Conservation (phyloP, 2,888 invertebrate genomes). For the Nebria salina region DNA sequence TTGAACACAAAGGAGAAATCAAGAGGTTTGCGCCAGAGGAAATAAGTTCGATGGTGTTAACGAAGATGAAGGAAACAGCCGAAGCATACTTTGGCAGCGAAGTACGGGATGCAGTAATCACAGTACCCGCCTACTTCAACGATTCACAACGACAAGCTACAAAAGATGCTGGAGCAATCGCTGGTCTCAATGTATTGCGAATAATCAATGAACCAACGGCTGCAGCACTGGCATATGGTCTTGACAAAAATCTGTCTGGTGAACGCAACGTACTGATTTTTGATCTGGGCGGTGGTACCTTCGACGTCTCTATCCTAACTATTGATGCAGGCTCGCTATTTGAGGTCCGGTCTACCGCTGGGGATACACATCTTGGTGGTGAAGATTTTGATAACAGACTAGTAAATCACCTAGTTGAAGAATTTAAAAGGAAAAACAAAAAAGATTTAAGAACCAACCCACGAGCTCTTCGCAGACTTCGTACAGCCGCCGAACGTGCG, state of each 20-base stretch:
- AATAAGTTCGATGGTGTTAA: constrained; percentile 74
- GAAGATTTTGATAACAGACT: constrained; percentile 69
- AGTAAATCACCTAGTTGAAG: constrained; percentile 74
- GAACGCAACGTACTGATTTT: constrained; percentile 65
- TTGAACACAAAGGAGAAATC: constrained; percentile 71
- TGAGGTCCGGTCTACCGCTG: constrained; percentile 67
- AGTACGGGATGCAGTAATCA: constrained; percentile 79
- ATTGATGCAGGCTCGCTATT: constrained; percentile 70
- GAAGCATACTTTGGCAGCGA: constrained; percentile 73
- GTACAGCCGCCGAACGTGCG: constrained; percentile 81
- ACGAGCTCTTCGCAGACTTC: constrained; percentile 73
- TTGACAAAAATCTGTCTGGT: constrained; percentile 60
- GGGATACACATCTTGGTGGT: constrained; percentile 65
- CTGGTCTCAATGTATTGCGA: constrained; percentile 72
- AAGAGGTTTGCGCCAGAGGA: constrained; percentile 77
- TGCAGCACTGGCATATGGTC: constrained; percentile 69
- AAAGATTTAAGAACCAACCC: constrained; percentile 75
- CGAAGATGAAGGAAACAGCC: constrained; percentile 72
- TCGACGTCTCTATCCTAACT: constrained; percentile 74
- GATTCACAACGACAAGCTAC: constrained; percentile 74
- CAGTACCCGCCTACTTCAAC: constrained; percentile 82
- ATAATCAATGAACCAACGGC: constrained; percentile 74
- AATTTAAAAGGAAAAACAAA: constrained; percentile 76
- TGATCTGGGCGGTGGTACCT: constrained; percentile 70
- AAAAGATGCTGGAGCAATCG: constrained; percentile 75